Conservation (phyloP, 2,888 invertebrate genomes). For the Heliconius erato region DNA sequence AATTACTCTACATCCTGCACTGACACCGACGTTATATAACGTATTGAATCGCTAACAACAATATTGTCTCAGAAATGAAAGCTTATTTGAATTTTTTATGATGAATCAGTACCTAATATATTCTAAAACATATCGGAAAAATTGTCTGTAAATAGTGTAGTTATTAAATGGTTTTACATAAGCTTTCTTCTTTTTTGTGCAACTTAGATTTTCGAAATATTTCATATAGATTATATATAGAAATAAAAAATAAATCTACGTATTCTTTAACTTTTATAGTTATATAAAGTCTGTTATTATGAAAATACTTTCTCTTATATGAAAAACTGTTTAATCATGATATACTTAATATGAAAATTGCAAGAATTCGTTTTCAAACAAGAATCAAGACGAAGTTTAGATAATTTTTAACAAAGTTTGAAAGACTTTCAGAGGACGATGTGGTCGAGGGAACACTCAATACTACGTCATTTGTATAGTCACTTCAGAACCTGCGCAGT, state of each 20-base stretch:
- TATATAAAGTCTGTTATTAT: neutral
- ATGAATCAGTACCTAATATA: no score
- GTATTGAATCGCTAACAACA: no score
- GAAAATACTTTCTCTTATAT: neutral
- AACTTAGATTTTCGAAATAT: neutral
- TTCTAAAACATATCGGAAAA: no score
- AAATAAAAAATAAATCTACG: neutral
- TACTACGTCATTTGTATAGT: constrained; percentile 34
- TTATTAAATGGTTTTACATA: neutral
- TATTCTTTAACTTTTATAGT: neutral
- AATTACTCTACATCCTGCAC: no score
- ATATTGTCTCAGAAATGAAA: no score
- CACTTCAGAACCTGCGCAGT: constrained; percentile 44
- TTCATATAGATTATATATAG: neutral
- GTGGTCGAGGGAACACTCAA: constrained; percentile 36
- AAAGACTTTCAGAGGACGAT: constrained; percentile 46
- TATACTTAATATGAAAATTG: constrained; percentile 10
- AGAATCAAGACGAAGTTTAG: constrained; percentile 38
- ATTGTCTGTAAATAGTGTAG: no score
- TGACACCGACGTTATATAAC: no score
- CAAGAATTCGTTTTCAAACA: constrained; percentile 3
- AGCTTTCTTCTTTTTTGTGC: neutral
- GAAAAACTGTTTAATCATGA: neutral
- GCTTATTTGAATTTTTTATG: no score
- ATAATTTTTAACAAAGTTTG: constrained; percentile 43